Conservation (phyloP, 2,113 vertebrate genomes). For the Nycticryphes semicollaris region DNA sequence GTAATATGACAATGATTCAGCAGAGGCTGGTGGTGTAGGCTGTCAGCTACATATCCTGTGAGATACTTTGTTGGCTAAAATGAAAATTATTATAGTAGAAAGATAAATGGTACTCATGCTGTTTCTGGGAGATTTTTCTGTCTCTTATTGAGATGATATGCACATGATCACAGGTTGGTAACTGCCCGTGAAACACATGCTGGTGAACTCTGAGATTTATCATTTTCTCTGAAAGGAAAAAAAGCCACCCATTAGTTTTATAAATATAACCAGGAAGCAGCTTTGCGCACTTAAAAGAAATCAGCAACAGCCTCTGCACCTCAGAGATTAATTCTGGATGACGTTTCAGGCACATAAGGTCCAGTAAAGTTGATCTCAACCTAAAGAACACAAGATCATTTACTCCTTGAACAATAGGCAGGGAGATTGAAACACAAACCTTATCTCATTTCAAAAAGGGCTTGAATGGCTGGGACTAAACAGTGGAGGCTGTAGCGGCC, state of each 20-base stretch:
- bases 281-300: background rate
- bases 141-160: background rate
- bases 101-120: background rate
- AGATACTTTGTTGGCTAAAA: conserved; percentile 3
- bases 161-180: background rate
- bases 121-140: background rate
- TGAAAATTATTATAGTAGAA: background rate
- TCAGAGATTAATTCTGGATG: background rate
- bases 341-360: background rate
- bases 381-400: background rate
- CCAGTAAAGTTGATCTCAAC: background rate
- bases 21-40: background rate
- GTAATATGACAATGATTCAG: background rate
- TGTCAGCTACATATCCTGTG: background rate
- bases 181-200: background rate
- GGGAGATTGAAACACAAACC: background rate
- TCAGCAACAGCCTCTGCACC: background rate
- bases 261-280: background rate
- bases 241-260: background rate
- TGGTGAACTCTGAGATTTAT: background rate
- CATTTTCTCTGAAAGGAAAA: background rate
- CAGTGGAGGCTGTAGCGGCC: background rate
- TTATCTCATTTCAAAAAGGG: background rate
- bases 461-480: background rate
- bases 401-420: background rate